phyloP scores from a whole-genome alignment of 1,140 invertebrate species.

The Rhizoglyphus robini region DNA sequence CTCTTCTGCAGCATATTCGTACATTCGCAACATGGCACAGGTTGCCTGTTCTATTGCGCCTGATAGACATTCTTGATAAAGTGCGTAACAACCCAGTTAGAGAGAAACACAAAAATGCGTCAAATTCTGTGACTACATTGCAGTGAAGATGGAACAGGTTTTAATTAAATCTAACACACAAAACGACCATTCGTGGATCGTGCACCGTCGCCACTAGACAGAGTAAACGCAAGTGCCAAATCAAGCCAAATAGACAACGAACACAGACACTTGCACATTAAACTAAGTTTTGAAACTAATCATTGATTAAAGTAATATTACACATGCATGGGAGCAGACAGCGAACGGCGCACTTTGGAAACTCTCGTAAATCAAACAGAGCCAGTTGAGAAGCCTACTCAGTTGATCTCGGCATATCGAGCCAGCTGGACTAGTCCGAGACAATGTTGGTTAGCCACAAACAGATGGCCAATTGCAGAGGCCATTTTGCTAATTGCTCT shows the following conservation, averaged over 20 bases:
- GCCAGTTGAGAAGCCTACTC: too few relatives aligned
- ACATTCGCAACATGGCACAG: not conserved
- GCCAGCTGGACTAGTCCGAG: not conserved
- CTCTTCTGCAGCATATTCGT: not conserved
- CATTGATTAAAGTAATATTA: too few relatives aligned
- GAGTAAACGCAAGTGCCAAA: too few relatives aligned
- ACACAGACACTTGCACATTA: too few relatives aligned
- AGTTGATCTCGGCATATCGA: not conserved
- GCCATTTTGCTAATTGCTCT: not conserved
- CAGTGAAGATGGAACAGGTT: too few relatives aligned
- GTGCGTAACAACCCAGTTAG: conserved; percentile 9
- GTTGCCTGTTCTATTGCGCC: too few relatives aligned
- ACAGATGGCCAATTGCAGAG: not conserved
- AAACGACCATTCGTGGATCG: too few relatives aligned
- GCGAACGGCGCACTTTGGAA: not conserved
- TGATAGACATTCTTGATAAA: not conserved
- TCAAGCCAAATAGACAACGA: too few relatives aligned
- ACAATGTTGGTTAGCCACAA: not conserved
- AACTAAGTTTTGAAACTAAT: too few relatives aligned
- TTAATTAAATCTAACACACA: too few relatives aligned
- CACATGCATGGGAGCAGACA: too few relatives aligned
- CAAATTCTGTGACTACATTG: not conserved
- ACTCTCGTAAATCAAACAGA: conserved; percentile 11
- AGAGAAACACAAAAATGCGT: not conserved
- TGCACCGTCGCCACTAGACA: too few relatives aligned